Conservation (phyloP, 2,888 invertebrate species). For the Eupsilia transversa region DNA sequence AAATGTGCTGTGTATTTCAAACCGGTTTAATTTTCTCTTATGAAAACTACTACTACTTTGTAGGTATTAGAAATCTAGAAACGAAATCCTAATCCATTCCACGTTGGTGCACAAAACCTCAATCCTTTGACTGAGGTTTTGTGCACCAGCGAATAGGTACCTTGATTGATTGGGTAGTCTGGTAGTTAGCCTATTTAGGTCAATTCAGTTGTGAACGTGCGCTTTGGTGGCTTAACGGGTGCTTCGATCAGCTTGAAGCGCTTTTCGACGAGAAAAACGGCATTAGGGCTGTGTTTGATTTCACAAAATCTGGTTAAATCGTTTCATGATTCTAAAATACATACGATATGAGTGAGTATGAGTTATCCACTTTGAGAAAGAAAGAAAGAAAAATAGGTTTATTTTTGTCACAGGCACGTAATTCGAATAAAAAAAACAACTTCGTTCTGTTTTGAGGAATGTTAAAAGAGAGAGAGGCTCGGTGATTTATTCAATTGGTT, state of each 20-base stretch:
- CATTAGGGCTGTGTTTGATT: neutral
- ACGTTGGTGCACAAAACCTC: constrained; percentile 5
- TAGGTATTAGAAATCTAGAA: constrained; percentile 9
- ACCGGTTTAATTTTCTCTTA: neutral
- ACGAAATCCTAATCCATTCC: constrained; percentile 13
- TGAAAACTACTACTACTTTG: neutral
- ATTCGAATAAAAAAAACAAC: neutral
- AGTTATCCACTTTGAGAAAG: neutral
- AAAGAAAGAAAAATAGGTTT: neutral
- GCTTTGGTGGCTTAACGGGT: constrained; percentile 1
- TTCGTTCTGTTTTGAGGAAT: neutral
- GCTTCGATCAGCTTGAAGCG: neutral
- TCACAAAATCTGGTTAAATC: neutral
- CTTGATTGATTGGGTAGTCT: constrained; percentile 39
- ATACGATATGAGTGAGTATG: neutral
- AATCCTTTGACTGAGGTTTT: constrained; percentile 12
- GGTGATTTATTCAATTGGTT: too few relatives aligned
- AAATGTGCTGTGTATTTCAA: neutral
- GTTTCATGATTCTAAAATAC: neutral
- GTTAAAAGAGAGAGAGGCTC: neutral
- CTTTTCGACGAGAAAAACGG: neutral
- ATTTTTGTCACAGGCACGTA: neutral
- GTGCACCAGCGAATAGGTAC: constrained; percentile 15
- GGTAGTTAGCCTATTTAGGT: constrained; percentile 28
- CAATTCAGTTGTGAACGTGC: constrained; percentile 32